Conservation (phyloP, 2,113 vertebrate species). For the Phrynosoma blainvillii region DNA sequence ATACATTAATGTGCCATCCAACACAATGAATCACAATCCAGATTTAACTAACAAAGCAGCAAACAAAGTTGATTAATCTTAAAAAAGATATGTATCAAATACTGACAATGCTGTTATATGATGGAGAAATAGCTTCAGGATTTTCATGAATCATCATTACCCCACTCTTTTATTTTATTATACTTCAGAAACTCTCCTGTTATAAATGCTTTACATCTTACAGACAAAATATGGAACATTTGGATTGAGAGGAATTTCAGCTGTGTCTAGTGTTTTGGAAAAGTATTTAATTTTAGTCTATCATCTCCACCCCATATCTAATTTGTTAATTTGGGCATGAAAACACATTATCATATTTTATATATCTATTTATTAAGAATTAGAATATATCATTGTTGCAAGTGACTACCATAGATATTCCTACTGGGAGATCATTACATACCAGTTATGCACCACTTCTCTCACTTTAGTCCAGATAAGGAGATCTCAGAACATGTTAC, state of each 20-base stretch:
- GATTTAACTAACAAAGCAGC: slow-evolving; percentile 51
- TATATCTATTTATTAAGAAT: neutral
- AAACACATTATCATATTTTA: neutral
- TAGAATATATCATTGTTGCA: neutral
- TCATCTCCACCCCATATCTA: neutral
- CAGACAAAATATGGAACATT: neutral
- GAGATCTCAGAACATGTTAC: too few relatives aligned
- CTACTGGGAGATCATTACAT: neutral
- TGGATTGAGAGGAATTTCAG: neutral
- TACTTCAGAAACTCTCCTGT: neutral
- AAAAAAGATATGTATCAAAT: slow-evolving; percentile 34
- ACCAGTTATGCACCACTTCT: neutral
- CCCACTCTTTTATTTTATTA: neutral
- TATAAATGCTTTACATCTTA: too few relatives aligned
- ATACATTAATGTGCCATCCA: slow-evolving; percentile 22
- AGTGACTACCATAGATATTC: neutral
- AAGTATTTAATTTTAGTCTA: neutral
- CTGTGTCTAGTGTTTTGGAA: neutral
- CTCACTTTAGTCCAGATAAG: neutral
- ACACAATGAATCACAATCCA: slow-evolving; percentile 56
- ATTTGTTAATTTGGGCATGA: neutral
- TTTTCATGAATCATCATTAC: slow-evolving; percentile 53
- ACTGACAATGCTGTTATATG: slow-evolving; percentile 8
- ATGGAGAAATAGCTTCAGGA: slow-evolving; percentile 22
- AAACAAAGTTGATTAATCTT: slow-evolving; percentile 55